A percentile compares a stretch with the other conserved stretches of the same genome.
These are phyloP conservation scores for Ammodytes marinus DNA, from an alignment of 2,113 vertebrate genomes.

Conservation along the genomic window DNA sequence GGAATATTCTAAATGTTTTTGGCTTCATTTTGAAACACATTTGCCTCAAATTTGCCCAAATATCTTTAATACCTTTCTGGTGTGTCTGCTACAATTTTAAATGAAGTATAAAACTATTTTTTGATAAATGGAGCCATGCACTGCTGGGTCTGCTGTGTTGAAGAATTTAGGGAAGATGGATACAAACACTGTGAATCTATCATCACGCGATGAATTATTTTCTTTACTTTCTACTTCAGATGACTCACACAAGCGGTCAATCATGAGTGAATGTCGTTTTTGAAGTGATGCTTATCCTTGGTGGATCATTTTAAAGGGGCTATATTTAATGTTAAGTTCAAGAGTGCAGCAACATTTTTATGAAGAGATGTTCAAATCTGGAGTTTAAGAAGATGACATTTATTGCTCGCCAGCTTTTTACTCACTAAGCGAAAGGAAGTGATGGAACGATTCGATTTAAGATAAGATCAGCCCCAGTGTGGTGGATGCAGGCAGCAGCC, in stretches of 20 bases:
- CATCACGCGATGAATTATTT: neutral
- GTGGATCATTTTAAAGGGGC: neutral
- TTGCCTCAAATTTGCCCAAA: neutral
- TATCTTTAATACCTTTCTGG: neutral
- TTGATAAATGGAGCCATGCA: neutral
- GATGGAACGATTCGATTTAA: neutral
- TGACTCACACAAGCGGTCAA: neutral
- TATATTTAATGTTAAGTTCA: neutral
- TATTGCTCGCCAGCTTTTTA: neutral
- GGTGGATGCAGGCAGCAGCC: neutral
- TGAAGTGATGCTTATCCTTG: neutral
- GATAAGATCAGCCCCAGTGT: neutral
- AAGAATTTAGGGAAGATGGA: neutral
- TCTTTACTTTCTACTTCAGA: neutral
- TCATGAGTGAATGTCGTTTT: neutral
- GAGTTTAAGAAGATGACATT: neutral
- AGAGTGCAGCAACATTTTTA: neutral
- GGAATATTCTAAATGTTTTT: neutral
- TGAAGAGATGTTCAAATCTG: neutral
- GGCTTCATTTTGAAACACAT: neutral
- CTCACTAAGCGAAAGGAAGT: neutral
- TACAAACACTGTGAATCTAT: neutral
- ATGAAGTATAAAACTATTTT: neutral
- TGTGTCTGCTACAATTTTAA: neutral
- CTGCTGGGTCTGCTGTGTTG: neutral